Evolutionary conservation across 1,140 invertebrate species (phyloP).

Genomic region (Stegodyphus dumicola): DNA sequence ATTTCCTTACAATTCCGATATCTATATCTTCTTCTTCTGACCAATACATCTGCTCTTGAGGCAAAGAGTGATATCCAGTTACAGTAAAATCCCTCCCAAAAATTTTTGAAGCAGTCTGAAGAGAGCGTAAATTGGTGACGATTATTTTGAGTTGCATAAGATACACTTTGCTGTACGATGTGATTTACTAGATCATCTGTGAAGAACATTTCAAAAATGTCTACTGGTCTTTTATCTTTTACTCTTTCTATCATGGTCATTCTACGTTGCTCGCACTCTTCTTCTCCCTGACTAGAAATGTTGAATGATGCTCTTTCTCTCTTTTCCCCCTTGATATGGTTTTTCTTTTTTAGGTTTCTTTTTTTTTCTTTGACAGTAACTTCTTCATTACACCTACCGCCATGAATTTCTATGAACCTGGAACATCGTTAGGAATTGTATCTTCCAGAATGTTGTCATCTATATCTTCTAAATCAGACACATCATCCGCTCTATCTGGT

Average conservation of each 20-base stretch:
- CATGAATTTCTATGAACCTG: slow-evolving; percentile 19
- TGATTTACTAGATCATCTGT: slow-evolving; percentile 16
- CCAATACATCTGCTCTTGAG: slow-evolving; percentile 18
- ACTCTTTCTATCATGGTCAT: slow-evolving; percentile 39
- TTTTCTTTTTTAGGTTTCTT: too few species aligned
- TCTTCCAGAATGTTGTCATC: slow-evolving; percentile 18
- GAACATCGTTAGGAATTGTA: slow-evolving; percentile 12
- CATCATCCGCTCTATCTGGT: slow-evolving; percentile 17
- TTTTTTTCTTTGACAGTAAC: too few species aligned
- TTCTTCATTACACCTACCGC: slow-evolving; percentile 18
- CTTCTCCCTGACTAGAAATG: slow-evolving; percentile 37
- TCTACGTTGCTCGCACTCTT: slow-evolving; percentile 38
- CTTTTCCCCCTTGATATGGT: too few species aligned
- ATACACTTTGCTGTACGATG: slow-evolving; percentile 18
- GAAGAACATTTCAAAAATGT: slow-evolving; percentile 7
- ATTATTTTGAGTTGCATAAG: slow-evolving; percentile 17
- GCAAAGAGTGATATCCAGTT: slow-evolving; percentile 18
- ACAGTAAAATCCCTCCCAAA: too few species aligned
- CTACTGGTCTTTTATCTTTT: slow-evolving; percentile 36
- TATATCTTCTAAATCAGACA: slow-evolving; percentile 19
- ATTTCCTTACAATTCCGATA: slow-evolving; percentile 13
- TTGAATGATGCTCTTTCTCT: slow-evolving; percentile 39
- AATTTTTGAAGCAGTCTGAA: slow-evolving; percentile 1
- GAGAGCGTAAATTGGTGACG: slow-evolving; percentile 15
- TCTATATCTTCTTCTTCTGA: slow-evolving; percentile 19